Base-by-base conservation (phyloP, 2,797 vertebrate genomes). In the Muscicapa comitata region DNA sequence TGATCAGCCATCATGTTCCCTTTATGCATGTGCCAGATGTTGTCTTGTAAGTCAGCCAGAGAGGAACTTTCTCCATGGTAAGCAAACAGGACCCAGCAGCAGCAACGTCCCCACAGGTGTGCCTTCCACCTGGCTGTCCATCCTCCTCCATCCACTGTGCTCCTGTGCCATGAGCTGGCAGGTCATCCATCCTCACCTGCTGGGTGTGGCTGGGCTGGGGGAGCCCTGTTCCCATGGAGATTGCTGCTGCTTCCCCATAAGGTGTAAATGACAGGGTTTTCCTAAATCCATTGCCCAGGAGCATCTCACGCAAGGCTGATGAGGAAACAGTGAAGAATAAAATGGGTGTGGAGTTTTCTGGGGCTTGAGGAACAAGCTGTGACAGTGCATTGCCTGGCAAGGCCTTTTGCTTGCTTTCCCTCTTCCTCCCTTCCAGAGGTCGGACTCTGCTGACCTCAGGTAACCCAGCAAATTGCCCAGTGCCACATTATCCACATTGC, bases 311-410 rank as follows among this genome's bases (percentile, higher is more conserved):
- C 55, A 96, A 91, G 86, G 73, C 40, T 71, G 79, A 73, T 81
- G 93, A 94, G 73, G 91, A 94, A 96, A 96, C 66, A 86, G 58
- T 4, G 28, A 82, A 84, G 79, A 81, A 70, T 73, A 79, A 89
- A 95, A 90, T 70, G 87, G 94, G 95, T 92, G 94, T 95, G 94
- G 88, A 95, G 29, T 40, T 91, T 88, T 94, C 76, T 90, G 82
- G 48, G 65, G 33, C 79, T 93, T 94, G 91, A 94, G 93, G 89
- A 95, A 86, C 91, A 95, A 94, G 85, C 82, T 0, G 5, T 88
- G 85, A 91, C 93, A 94, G 38, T 6, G 2, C 11, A 3, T 62
- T 78, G 73, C 70, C 85, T 94, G 85, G 81, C 66, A 17, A 24
- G 6, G 53, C 75, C 82, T 73, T 70, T 43, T 37, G 63, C 55